Conservation (phyloP, 2,888 invertebrate species). For the Petrophora chlorosata region DNA sequence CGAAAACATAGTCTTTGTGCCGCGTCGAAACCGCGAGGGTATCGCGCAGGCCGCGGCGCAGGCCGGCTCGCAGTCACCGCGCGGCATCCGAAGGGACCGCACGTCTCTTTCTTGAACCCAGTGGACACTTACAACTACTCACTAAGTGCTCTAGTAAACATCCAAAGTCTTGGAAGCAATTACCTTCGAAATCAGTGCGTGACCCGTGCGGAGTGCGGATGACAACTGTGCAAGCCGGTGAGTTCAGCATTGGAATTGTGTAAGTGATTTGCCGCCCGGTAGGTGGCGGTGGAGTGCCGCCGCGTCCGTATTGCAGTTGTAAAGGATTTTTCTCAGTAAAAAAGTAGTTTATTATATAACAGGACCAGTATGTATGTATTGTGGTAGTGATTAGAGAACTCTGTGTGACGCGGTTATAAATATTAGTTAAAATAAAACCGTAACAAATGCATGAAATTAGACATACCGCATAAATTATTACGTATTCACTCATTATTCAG, state of each 20-base stretch:
- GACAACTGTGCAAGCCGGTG: constrained; percentile 24
- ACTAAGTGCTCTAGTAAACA: constrained; percentile 30
- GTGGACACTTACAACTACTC: constrained; percentile 2
- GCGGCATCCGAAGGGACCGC: constrained; percentile 48
- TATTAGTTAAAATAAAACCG: too few species aligned
- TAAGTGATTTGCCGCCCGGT: constrained; percentile 36
- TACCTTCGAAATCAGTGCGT: constrained; percentile 11
- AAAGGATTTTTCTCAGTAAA: constrained; percentile 48
- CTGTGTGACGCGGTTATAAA: too few species aligned
- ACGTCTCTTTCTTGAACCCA: constrained; percentile 45
- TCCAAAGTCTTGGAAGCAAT: constrained; percentile 27
- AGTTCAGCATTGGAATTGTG: constrained; percentile 24
- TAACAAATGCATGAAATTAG: too few species aligned
- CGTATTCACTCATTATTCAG: too few species aligned
- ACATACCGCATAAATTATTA: too few species aligned
- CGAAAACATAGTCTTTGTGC: constrained; percentile 10
- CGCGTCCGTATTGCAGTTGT: constrained; percentile 73
- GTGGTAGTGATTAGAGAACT: neutral
- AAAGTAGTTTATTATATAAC: constrained; percentile 53
- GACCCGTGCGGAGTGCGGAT: constrained; percentile 1
- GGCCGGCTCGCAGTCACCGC: constrained; percentile 50
- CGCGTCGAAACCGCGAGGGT: constrained; percentile 16
- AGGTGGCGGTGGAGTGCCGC: constrained; percentile 67
- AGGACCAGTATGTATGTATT: constrained; percentile 8
- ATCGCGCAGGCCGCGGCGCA: constrained; percentile 45